Evolutionary conservation across 2,113 vertebrate genomes (phyloP).

Genomic region (Sturnira hondurensis): DNA sequence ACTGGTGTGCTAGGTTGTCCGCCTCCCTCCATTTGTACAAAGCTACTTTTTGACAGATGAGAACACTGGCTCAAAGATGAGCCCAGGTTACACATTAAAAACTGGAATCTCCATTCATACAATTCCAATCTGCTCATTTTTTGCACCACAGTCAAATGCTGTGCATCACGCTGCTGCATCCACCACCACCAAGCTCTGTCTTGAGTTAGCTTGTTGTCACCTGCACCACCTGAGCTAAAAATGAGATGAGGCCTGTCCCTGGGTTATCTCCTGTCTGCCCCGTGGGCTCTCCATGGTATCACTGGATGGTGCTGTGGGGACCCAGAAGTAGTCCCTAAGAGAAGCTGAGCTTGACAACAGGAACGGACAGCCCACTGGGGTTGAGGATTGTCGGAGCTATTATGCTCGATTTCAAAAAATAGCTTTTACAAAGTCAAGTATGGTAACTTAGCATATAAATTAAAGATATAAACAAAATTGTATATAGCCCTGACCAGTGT

Average conservation of each 20-base stretch:
- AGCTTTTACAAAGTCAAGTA: background rate
- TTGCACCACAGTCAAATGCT: background rate
- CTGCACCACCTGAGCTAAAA: background rate
- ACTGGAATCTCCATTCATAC: background rate
- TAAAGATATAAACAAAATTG: background rate
- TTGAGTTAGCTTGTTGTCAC: background rate
- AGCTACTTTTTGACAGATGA: background rate
- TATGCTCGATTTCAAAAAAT: constrained; percentile 2
- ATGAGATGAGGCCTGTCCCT: background rate
- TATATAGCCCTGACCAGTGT: no score
- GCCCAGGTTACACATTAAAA: background rate
- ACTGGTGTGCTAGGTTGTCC: background rate
- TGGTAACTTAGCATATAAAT: background rate
- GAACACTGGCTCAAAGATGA: background rate
- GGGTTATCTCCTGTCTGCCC: background rate
- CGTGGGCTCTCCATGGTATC: background rate
- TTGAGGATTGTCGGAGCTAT: background rate
- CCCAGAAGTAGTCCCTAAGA: background rate
- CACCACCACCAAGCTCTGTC: background rate
- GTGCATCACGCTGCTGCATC: background rate
- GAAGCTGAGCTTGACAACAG: background rate
- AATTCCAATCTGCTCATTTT: background rate
- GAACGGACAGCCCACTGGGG: background rate
- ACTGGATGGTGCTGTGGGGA: constrained; percentile 58
- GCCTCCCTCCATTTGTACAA: background rate